Conservation (phyloP, 1,140 invertebrate genomes). For the Drosophila albomicans region DNA sequence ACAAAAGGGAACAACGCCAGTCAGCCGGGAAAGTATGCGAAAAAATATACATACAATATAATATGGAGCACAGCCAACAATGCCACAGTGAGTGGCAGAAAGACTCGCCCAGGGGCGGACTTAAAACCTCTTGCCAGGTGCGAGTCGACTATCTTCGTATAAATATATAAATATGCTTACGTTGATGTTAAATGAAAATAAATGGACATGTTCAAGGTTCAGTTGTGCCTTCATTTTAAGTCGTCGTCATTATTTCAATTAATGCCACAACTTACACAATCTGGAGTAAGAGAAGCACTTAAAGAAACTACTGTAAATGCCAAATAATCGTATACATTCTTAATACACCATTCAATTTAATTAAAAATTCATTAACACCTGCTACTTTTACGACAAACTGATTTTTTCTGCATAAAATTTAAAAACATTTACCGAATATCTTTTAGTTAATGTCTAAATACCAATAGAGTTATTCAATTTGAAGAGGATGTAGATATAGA, state of each 20-base stretch:
- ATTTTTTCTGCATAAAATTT: too few relatives aligned
- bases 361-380: neutral
- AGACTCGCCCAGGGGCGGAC: conserved; percentile 58
- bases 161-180: conserved; percentile 2
- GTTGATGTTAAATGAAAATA: conserved; percentile 25
- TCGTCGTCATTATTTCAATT: conserved; percentile 6
- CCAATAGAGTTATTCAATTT: too few relatives aligned
- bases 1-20: conserved; percentile 60
- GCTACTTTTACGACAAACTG: neutral
- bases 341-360: conserved; percentile 7
- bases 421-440: too few relatives aligned
- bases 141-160: conserved; percentile 11
- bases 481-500: too few relatives aligned
- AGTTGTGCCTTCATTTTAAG: conserved; percentile 5
- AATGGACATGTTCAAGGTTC: conserved; percentile 9
- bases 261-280: conserved; percentile 14
- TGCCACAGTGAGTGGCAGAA: conserved; percentile 60
- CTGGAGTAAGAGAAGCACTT: neutral
- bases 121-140: conserved; percentile 11
- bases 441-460: too few relatives aligned
- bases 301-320: neutral
- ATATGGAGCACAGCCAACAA: conserved; percentile 74
- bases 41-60: conserved; percentile 54
- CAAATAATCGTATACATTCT: conserved; percentile 17
- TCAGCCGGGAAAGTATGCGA: conserved; percentile 73